phyloP scores from a whole-genome alignment of 2,888 invertebrate species.

The Brachylomia viminalis region DNA sequence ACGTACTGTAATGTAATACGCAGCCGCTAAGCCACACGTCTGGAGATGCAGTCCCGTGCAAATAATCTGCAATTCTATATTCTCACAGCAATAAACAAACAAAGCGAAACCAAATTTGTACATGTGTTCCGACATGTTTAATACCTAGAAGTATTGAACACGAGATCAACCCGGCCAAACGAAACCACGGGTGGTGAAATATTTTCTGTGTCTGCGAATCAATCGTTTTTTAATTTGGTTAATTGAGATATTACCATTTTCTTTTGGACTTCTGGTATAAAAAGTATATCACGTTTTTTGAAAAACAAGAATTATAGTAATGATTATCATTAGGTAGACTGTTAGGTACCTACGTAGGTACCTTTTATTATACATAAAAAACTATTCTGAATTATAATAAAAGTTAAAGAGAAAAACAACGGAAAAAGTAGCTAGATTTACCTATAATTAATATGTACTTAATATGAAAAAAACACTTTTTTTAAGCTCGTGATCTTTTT shows the following conservation, averaged over 20 bases:
- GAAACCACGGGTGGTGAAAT: constrained; percentile 45
- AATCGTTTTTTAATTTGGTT: constrained; percentile 21
- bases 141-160: constrained; percentile 60
- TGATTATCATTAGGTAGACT: neutral
- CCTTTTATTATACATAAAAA: neutral
- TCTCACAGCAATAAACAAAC: constrained; percentile 65
- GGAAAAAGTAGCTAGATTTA: neutral
- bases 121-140: constrained; percentile 66
- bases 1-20: constrained; percentile 44
- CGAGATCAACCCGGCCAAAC: constrained; percentile 42
- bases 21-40: constrained; percentile 52
- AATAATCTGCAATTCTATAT: constrained; percentile 65
- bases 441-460: neutral
- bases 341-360: neutral
- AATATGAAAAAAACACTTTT: neutral
- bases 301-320: neutral
- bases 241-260: constrained; percentile 9
- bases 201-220: constrained; percentile 35
- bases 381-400: neutral
- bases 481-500: neutral
- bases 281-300: neutral
- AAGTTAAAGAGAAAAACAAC: neutral
- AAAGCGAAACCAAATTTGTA: constrained; percentile 71
- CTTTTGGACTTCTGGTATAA: neutral
- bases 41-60: constrained; percentile 66